Evolutionary conservation across 2,797 vertebrate genomes (phyloP), one percentile per base, ranked within the genome.

Genomic region (Sphaeramia orbicularis): DNA sequence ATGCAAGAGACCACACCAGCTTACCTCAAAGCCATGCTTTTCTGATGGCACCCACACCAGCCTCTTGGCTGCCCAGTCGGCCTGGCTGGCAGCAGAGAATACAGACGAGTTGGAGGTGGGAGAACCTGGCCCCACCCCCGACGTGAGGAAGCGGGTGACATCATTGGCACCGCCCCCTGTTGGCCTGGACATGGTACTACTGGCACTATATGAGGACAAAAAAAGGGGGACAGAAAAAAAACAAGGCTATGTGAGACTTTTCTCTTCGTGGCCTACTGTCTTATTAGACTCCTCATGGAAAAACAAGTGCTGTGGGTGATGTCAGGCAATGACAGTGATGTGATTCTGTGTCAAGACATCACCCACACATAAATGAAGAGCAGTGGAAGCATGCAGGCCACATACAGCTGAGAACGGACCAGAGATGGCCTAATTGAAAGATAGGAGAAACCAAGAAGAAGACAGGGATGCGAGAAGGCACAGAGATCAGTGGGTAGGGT

Each of bases 31-130:
- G 40, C 96, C 96, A 10, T 96, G 95, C 63, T 96, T 95, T 89
- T 97, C 96, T 0, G 96, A 98, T 0, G 96, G 96, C 77, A 98
- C 96, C 96, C 96, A 98, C 55, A 97, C 95, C 48, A 96, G 93
- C 71, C 95, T 93, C 84, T 96, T 95, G 0, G 96, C 96, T 0
- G 96, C 96, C 96, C 96, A 98, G 81, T 98, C 96, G 8, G 96
- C 96, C 80, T 96, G 95, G 83, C 93, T 94, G 76, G 94, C 90
- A 4, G 93, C 91, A 0, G 94, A 85, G 86, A 95, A 92, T 49
- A 44, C 27, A 0, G 74, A 27, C 1, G 71, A 2, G 43, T 75
- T 85, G 65, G 91, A 44, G 19, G 84, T 90, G 30, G 93, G 91
- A 6, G 94, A 94, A 30, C 76, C 88, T 1, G 92, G 91, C 50